Evolutionary conservation across 92 coral and sea anemone species (phyloP).

Genomic region (Heliopora coerulea): DNA sequence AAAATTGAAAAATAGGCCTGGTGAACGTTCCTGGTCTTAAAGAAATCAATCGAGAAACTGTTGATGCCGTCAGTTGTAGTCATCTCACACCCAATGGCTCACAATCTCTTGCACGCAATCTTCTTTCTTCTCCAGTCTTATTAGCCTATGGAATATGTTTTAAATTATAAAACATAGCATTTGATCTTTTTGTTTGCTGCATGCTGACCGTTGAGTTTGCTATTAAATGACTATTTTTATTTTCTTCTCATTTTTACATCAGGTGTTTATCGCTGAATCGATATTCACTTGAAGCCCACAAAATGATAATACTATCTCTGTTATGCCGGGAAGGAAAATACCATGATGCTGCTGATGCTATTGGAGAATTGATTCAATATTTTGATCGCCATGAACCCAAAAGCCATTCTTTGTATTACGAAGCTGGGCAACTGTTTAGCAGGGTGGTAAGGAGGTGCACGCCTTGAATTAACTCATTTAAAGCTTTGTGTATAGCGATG

Average conservation of each 20-base stretch:
- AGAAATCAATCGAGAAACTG: too few relatives aligned
- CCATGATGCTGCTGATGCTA: constrained; percentile 83
- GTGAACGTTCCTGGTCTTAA: too few relatives aligned
- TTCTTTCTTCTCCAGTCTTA: too few relatives aligned
- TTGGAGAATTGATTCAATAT: constrained; percentile 84
- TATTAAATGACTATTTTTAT: neutral
- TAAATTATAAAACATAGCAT: too few relatives aligned
- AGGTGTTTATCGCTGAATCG: constrained; percentile 86
- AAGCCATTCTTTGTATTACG: constrained; percentile 78
- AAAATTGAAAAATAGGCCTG: too few relatives aligned
- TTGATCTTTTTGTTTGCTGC: too few relatives aligned
- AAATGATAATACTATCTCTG: constrained; percentile 70
- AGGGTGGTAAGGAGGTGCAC: constrained; percentile 79
- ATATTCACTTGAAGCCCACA: constrained; percentile 91
- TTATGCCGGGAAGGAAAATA: constrained; percentile 94
- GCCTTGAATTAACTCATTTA: too few relatives aligned
- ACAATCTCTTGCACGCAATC: too few relatives aligned
- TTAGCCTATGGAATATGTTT: too few relatives aligned
- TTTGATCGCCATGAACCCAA: constrained; percentile 94
- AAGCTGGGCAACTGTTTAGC: constrained; percentile 79
- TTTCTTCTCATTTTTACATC: neutral
- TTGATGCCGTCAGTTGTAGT: too few relatives aligned
- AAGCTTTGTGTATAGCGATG: too few relatives aligned
- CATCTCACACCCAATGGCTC: too few relatives aligned
- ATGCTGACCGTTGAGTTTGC: neutral